Base-by-base conservation (phyloP, 2,888 invertebrate genomes). In the Cephus runcator region DNA sequence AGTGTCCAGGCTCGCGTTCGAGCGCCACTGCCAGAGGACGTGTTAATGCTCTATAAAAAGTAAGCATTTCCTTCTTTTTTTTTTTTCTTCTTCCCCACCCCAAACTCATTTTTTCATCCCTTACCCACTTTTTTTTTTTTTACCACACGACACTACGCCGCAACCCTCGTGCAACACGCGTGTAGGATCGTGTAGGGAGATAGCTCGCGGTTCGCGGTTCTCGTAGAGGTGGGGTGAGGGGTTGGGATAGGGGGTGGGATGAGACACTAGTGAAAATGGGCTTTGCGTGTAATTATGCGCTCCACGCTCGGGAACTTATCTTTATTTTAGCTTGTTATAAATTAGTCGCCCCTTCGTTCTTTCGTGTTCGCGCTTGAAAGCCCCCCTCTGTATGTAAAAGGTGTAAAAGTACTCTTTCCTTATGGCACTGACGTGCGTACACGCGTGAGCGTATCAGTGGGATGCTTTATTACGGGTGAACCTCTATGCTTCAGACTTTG, bases 251-350 rank as follows among this genome's bases (percentile, higher is more conserved):
- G 15, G 3, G 3, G 31, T n/a, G n/a, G 71, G 34, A 30, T 15
- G 71, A 69, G 31, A 77, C 71, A 78, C 30, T 56, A 74, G 36
- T 56, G 76, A 79, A 74, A 69, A 77, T 71, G 71, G 78, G 75
- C 80, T 79, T 81, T 77, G 81, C 79, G 79, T 80, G 81, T 81
- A 85, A 81, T 86, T 83, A 83, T 85, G 82, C 83, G 79, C 77
- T 79, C 75, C 79, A 76, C 77, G 76, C 74, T 77, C 73, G 69
- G 76, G 33, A 76, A 80, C 82, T 86, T 83, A 83, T 82, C 82
- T 83, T 83, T 82, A 82, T 82, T 82, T 79, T 75, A 81, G 77
- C 83, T 81, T 79, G 81, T 82, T 83, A 83, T 83, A 82, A 84
- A 85, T 82, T 82, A 81, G 78, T 78, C 76, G 73, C 34, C 73